Evolutionary conservation across 1,140 invertebrate genomes (phyloP).

Genomic region (Hypsibius dujardini): DNA sequence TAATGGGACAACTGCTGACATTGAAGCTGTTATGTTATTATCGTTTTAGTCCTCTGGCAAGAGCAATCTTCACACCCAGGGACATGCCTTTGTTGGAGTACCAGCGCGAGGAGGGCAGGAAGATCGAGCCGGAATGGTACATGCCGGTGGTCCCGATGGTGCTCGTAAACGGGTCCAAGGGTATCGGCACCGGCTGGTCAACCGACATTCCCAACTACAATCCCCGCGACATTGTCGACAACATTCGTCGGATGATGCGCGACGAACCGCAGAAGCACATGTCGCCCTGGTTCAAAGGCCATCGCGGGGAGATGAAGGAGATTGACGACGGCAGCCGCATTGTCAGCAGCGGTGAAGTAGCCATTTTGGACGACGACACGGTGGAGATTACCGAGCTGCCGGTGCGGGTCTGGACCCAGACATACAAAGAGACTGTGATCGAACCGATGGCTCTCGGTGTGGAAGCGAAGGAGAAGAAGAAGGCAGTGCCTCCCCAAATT

Average conservation of each 20-base stretch:
- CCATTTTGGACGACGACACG: conserved; percentile 51
- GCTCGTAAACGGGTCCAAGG: conserved; percentile 87
- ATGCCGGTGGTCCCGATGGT: conserved; percentile 91
- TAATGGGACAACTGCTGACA: conserved; percentile 17
- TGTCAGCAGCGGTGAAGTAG: conserved; percentile 63
- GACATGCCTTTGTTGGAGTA: conserved; percentile 75
- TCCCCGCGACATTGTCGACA: conserved; percentile 71
- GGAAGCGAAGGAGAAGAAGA: conserved; percentile 39
- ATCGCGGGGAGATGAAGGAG: conserved; percentile 59
- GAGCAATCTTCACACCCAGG: conserved; percentile 64
- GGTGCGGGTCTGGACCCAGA: conserved; percentile 78
- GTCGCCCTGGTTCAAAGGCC: conserved; percentile 85
- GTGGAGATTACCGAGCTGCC: conserved; percentile 94
- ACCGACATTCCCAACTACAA: conserved; percentile 94
- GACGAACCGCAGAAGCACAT: conserved; percentile 57
- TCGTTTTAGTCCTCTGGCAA: conserved; percentile 48
- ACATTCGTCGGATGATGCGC: conserved; percentile 62
- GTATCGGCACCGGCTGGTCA: conserved; percentile 97
- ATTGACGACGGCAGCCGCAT: conserved; percentile 52
- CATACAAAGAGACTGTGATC: conserved; percentile 83
- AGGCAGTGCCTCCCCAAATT: conserved; percentile 50
- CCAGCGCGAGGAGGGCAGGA: conserved; percentile 81
- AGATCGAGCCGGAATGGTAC: conserved; percentile 82
- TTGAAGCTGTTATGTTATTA: conserved; percentile 3
- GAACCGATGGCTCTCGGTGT: conserved; percentile 65